Base-by-base conservation (phyloP, 2,797 vertebrate species). In the Danio aesculapii region DNA sequence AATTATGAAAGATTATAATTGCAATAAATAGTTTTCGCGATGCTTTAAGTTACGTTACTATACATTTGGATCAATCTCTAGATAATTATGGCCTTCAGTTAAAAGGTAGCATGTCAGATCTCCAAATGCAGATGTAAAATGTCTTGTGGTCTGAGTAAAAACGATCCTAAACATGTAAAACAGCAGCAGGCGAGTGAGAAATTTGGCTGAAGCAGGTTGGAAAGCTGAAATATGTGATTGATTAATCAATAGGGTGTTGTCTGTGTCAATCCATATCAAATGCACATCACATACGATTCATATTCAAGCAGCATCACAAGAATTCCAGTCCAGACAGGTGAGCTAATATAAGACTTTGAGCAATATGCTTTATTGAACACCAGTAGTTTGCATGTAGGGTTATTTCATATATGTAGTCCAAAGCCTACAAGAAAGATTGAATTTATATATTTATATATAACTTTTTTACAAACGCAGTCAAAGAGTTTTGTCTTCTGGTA, bases 381-480 rank as follows among this genome's bases (percentile, higher is more conserved):
- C 88, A 82, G 92, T 90, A 89, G 91, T 92, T 93, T 91, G 90
- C 92, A 93, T 90, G 91, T 92, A 92, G 87, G 90, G 92, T 91
- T 93, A 93, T 90, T 92, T 94, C 92, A 93, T 94, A 92, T 93
- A 94, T 92, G 93, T 92, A 87, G 91, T 92, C 92, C 89, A 93
- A 94, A 94, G 91, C 92, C 93, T 94, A 94, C 91, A 90, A 94
- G 92, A 94, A 95, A 94, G 92, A 93, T 89, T 85, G 79, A 58
- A 92, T 94, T 94, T 93, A 93, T 94, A 95, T 94, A 94, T 95
- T 93, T 94, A 94, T 95, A 94, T 94, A 94, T 94, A 94, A 83
- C 66, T 71, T 94, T n/a, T 95, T 91, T 95, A 94, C 94, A 95
- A 93, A 94, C 92, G 92, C 91, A 92, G 90, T 81, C 85, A 77